Conservation (phyloP, 2,797 vertebrate species). For the Semotilus atromaculatus region DNA sequence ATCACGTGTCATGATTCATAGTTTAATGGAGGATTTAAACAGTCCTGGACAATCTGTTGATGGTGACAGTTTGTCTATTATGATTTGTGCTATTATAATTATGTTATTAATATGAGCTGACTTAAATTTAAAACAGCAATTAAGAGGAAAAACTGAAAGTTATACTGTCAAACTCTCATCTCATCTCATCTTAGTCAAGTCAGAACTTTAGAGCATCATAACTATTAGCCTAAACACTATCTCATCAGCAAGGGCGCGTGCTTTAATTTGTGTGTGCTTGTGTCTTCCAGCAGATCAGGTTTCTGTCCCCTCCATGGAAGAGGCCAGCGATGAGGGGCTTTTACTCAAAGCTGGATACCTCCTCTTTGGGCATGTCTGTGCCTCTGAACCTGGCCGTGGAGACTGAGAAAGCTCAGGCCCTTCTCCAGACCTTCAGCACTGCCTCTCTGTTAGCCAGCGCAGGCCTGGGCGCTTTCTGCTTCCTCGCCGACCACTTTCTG, state of each 20-base stretch:
- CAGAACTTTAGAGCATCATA: background rate
- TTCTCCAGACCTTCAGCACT: constrained; percentile 91
- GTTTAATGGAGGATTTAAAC: background rate
- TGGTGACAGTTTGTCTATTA: background rate
- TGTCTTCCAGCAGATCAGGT: constrained; percentile 4
- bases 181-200: background rate
- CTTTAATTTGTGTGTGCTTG: background rate
- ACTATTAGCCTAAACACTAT: background rate
- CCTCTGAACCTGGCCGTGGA: constrained; percentile 87
- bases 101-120: background rate
- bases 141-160: background rate
- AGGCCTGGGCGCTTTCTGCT: constrained; percentile 88
- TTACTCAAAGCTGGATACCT: constrained; percentile 78
- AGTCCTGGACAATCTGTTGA: background rate
- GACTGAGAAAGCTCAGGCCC: constrained; percentile 88
- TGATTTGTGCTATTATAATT: too few species aligned
- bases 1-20: background rate
- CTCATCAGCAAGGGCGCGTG: background rate
- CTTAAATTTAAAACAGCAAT: background rate
- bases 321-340: constrained; percentile 76
- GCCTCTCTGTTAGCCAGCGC: constrained; percentile 88
- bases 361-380: constrained; percentile 63
- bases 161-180: background rate
- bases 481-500: constrained; percentile 84
- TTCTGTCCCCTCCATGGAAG: constrained; percentile 51